phyloP scores from a whole-genome alignment of 30 jellyfish, hydroid and myxozoan species.

The Hydra vulgaris region DNA sequence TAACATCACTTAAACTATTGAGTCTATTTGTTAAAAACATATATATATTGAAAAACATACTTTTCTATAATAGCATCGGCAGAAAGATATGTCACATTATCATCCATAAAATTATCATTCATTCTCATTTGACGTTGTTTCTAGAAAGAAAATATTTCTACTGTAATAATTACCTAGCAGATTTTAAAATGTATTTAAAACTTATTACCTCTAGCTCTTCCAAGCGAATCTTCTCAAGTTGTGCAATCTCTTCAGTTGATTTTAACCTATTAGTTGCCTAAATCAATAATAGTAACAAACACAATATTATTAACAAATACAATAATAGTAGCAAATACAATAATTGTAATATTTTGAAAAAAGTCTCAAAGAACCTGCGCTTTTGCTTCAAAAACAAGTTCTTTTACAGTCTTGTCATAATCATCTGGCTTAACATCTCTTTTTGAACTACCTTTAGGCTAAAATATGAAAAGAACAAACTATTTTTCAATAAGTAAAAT shows the following conservation, averaged over 20 bases:
- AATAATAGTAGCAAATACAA: neutral
- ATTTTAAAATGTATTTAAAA: neutral
- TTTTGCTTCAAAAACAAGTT: conserved; percentile 55
- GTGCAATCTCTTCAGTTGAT: conserved; percentile 74
- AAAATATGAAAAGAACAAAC: neutral
- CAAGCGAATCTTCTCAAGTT: conserved; percentile 46
- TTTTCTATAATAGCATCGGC: conserved; percentile 28
- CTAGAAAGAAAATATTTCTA: neutral
- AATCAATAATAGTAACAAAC: neutral
- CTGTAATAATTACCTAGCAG: neutral
- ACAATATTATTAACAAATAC: neutral
- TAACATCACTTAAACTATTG: too few relatives aligned
- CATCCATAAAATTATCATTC: conserved; percentile 19
- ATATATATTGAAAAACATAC: neutral
- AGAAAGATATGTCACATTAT: conserved; percentile 6
- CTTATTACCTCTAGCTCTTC: conserved; percentile 55
- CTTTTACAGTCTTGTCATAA: conserved; percentile 78
- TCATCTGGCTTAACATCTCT: conserved; percentile 38
- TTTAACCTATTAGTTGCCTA: conserved; percentile 49
- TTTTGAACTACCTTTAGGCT: conserved; percentile 16
- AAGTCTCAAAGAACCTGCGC: conserved; percentile 45
- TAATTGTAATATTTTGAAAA: neutral
- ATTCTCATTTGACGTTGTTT: conserved; percentile 19
- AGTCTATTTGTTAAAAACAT: neutral
- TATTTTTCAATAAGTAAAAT: too few relatives aligned